Evolutionary conservation across 2,888 invertebrate genomes (phyloP), one percentile per base, ranked within the genome.

Genomic region (Cephonodes hylas): DNA sequence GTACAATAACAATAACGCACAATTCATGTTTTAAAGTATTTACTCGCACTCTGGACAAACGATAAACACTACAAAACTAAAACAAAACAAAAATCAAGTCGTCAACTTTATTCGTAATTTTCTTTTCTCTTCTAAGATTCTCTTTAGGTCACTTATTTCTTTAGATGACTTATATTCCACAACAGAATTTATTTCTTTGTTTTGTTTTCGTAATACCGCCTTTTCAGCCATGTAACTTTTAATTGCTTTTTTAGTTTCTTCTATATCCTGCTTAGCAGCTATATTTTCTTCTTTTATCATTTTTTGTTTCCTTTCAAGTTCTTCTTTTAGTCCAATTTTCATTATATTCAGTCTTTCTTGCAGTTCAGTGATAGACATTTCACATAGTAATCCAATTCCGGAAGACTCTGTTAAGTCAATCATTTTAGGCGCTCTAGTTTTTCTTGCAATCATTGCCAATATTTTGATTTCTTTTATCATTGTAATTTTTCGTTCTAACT

Each of bases 291-390:
- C 83, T 70, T 77, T 80, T 8, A 95, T 93, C n/a, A 66, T 53
- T 60, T 79, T 78, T 65, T 81, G 89, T 71, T 94, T 93, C 53
- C 74, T 83, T 61, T 94, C 88, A 20, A 94, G 72, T 73, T 94
- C 93, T 62, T 93, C 93, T 65, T 91, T 81, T 64, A 94, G 79
- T 18, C 85, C 83, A 31, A 93, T 86, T 79, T 93, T 94, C 69
- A 93, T 81, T 23, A 88, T 72, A 59, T 71, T 77, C 38, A 95
- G 73, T 60, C 94, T 84, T 76, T 94, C 94, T 73, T 93, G 93
- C 58, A 95, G 75, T 80, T 95, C 94, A 6, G 93, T 93, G 57
- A 94, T 88, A 0, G 95, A 94, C 94, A 95, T 95, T 86, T 95
- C 94, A 77, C 94, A 93, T 25, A 95, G 72, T 10, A 94, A 83